Evolutionary conservation across 2,797 vertebrate genomes (phyloP).

Genomic region (Artibeus lituratus): DNA sequence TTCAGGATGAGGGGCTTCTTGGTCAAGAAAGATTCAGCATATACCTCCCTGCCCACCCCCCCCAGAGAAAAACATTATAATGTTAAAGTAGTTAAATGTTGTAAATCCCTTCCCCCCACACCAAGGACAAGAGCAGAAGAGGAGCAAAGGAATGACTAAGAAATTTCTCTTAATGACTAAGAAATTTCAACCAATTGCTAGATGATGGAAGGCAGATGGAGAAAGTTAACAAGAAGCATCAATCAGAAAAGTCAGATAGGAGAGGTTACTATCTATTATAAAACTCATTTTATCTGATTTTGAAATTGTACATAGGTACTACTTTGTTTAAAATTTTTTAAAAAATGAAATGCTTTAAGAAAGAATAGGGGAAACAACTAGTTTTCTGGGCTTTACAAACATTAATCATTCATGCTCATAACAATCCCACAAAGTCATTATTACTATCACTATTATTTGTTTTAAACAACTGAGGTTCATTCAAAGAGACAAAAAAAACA

Average conservation of each 20-base stretch:
- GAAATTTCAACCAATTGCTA: slow-evolving; percentile 29
- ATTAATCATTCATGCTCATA: slow-evolving; percentile 17
- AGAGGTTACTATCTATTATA: background rate
- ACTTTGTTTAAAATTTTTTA: background rate
- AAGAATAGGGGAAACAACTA: background rate
- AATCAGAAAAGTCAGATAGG: background rate
- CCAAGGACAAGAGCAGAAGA: background rate
- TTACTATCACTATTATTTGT: background rate
- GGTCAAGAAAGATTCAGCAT: background rate
- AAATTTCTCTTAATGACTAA: background rate
- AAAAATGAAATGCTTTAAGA: background rate
- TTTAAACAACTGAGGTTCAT: slow-evolving; percentile 40
- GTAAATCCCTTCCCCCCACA: background rate
- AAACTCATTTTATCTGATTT: slow-evolving; percentile 35
- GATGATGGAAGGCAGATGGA: slow-evolving; percentile 8
- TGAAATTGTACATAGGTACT: background rate
- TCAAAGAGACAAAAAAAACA: background rate
- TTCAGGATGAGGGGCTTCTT: background rate
- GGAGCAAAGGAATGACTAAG: background rate
- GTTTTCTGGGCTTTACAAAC: slow-evolving; percentile 31
- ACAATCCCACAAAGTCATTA: slow-evolving; percentile 35
- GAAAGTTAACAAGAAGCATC: background rate
- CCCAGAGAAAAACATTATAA: background rate
- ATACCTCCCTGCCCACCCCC: background rate
- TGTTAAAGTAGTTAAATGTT: background rate